These are phyloP conservation scores for Valencia hispanica DNA, from an alignment of 2,797 vertebrate species.

Conservation along the genomic window DNA sequence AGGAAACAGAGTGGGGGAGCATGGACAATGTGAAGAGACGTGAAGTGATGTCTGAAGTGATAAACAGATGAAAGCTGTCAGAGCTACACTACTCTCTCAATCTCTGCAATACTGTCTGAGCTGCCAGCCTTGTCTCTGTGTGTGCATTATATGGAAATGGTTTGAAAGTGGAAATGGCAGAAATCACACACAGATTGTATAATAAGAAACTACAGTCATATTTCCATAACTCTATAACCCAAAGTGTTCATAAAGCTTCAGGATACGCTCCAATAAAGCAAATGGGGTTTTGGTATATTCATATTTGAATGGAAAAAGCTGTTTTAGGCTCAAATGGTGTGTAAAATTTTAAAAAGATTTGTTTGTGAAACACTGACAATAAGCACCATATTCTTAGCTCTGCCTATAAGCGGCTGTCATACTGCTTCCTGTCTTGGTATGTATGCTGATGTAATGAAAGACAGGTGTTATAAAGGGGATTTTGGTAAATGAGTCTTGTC, in stretches of 20 bases:
- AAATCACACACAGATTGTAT: slow-evolving; percentile 49
- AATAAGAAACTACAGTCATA: background rate
- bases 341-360: background rate
- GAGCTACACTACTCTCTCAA: slow-evolving; percentile 39
- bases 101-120: slow-evolving; percentile 26
- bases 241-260: background rate
- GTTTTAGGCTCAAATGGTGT: background rate
- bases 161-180: slow-evolving; percentile 16
- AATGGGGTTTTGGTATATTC: background rate
- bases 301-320: background rate
- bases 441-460: background rate
- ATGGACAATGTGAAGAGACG: slow-evolving; percentile 27
- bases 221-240: background rate
- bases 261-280: background rate
- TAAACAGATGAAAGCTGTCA: slow-evolving; percentile 57
- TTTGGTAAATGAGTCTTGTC: background rate
- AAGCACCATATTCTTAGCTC: background rate
- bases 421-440: background rate
- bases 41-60: slow-evolving; percentile 49
- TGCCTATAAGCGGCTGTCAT: background rate
- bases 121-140: slow-evolving; percentile 13
- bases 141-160: slow-evolving; percentile 11
- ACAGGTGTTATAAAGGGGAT: background rate
- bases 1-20: background rate
- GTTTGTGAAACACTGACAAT: background rate